Evolutionary conservation across 2,888 invertebrate genomes (phyloP).

Genomic region (Leptopilina syphax): DNA sequence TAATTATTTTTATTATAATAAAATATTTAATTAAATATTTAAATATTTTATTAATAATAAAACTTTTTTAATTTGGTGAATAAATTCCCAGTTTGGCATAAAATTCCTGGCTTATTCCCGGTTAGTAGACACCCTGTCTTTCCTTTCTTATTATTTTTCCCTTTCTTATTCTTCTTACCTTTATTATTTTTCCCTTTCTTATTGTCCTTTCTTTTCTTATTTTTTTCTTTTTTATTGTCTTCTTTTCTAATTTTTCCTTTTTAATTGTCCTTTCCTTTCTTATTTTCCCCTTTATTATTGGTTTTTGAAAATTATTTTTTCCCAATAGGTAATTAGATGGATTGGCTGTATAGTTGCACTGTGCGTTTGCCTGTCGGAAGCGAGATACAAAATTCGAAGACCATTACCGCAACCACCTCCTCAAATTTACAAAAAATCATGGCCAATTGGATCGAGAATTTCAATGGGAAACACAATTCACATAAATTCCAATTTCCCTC

Average conservation of each 20-base stretch:
- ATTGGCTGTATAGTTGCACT: conserved; percentile 64
- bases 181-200: no score
- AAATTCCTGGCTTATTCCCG: no score
- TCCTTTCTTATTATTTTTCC: no score
- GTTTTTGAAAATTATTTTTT: no score
- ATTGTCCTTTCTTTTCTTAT: not conserved
- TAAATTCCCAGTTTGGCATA: no score
- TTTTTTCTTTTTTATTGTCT: conserved; percentile 16
- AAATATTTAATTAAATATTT: no score
- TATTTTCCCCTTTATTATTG: conserved; percentile 15
- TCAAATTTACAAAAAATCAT: conserved; percentile 69
- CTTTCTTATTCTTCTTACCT: not conserved
- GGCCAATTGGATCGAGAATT: conserved; percentile 69
- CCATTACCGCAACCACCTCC: conserved; percentile 69
- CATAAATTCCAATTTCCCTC: conserved; percentile 61
- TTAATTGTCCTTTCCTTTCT: no score
- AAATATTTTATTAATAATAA: no score
- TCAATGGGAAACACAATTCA: conserved; percentile 68
- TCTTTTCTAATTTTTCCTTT: no score
- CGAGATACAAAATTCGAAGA: conserved; percentile 72
- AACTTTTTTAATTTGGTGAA: no score
- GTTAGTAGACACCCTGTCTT: no score
- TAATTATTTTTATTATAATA: no score
- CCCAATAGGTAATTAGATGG: conserved; percentile 62
- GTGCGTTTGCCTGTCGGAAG: conserved; percentile 64